Evolutionary conservation across 2,113 vertebrate species (phyloP), one percentile per base, ranked within the genome.

Genomic region (Mustelus asterias): DNA sequence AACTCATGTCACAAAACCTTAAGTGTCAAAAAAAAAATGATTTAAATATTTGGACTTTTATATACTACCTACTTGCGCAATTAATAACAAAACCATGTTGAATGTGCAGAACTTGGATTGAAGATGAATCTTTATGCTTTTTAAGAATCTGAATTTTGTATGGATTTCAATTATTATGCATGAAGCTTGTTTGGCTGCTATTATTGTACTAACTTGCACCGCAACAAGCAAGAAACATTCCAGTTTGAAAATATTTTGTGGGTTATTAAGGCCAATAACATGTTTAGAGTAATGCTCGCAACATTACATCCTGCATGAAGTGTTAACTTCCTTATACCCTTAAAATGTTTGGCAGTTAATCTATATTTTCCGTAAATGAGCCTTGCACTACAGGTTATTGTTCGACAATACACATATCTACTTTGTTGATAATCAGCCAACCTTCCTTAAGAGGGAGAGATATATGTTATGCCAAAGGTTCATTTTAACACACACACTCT

Each of bases 101-200:
- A 93, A 93, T 93, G 89, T 93, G 60, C 89, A 65, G n/a, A 93
- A 93, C 60, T 37, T 33, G n/a, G 24, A 72, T 95, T 95, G 94
- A 72, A 16, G 70, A 95, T 95, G 65, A 95, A 95, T 70, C 69
- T 95, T 95, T 95, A 95, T n/a, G 41, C 69, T 76, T 95, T 95
- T 48, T 95, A 95, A 44, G 94, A 95, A 95, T 72, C 44, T 72
- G 94, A 95, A 95, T 95, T 95, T 95, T 95, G 94, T 95, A 95
- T 72, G 94, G 94, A 95, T 95, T 95, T 95, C 69, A 95, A 29
- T 72, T 72, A 72, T 72, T 48, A 24, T 95, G 94, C 94, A 95
- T 95, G 94, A 63, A 95, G 67, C 69, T 95, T 95, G 69, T 54
- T 48, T 95, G 94, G 94, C 94, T 95, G 94, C 94, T 72, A 70